A percentile compares a stretch with the other conserved stretches of the same genome.
phyloP scores from a whole-genome alignment of 1,140 invertebrate species.

The Drosophila nebulosa region DNA sequence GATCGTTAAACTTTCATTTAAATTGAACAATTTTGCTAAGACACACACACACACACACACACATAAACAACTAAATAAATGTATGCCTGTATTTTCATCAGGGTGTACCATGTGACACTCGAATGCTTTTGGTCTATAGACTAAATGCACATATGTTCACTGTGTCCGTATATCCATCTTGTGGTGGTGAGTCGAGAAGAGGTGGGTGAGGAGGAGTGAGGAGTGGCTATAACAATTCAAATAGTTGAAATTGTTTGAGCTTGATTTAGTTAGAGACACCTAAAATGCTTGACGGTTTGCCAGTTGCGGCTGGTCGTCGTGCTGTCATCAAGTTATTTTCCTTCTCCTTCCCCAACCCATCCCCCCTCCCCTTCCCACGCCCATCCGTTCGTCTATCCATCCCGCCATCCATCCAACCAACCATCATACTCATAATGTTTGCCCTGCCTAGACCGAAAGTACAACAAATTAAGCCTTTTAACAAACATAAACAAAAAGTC shows the following conservation, averaged over 20 bases:
- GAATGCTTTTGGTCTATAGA: not conserved
- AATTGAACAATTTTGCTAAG: no score
- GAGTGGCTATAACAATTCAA: conserved; percentile 60
- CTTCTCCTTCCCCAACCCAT: conserved; percentile 16
- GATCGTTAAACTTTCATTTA: not conserved
- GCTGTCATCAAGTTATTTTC: conserved; percentile 67
- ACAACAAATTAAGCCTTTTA: conserved; percentile 78
- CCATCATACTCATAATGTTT: conserved; percentile 57
- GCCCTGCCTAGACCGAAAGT: conserved; percentile 52
- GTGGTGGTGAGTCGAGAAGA: conserved; percentile 8
- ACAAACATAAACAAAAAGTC: conserved; percentile 76
- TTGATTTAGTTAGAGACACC: conserved; percentile 67
- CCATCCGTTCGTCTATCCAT: no score
- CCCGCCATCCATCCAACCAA: not conserved
- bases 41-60: no score
- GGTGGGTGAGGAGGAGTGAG: not conserved
- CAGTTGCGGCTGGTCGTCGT: not conserved
- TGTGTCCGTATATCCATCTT: not conserved
- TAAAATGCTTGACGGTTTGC: not conserved
- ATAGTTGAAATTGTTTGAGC: conserved; percentile 76
- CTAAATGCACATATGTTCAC: not conserved
- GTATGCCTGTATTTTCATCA: not conserved
- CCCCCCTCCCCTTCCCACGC: not conserved
- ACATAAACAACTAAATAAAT: no score
- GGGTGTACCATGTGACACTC: not conserved